phyloP scores from a whole-genome alignment of 2,113 vertebrate species.

The Pampusana beccarii region DNA sequence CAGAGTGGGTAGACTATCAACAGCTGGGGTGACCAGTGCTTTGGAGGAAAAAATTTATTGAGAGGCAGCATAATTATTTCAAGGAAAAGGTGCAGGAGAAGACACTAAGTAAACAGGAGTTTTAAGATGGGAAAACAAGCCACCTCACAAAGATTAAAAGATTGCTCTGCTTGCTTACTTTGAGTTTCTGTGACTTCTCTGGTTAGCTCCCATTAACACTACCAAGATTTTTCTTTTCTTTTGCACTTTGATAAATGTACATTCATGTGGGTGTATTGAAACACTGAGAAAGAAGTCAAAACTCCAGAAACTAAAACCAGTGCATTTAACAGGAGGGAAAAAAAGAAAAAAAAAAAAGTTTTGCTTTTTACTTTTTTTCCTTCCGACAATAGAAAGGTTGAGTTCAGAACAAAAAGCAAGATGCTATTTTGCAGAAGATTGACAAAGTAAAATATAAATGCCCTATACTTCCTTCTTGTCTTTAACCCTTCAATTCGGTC shows the following conservation, averaged over 20 bases:
- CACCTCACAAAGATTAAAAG: background rate
- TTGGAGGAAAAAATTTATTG: background rate
- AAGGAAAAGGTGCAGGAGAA: background rate
- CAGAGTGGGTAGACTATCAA: background rate
- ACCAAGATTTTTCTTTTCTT: background rate
- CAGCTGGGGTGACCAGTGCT: background rate
- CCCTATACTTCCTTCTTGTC: background rate
- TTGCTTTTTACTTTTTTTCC: background rate
- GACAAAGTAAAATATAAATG: background rate
- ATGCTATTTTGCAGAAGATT: background rate
- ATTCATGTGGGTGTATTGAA: background rate
- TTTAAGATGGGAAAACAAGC: background rate
- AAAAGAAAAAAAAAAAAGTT: no score
- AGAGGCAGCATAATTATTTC: background rate
- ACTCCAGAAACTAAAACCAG: background rate
- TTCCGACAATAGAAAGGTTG: background rate
- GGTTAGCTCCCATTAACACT: background rate
- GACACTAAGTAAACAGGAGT: background rate
- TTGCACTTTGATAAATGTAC: background rate
- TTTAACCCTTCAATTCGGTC: background rate
- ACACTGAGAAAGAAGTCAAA: background rate
- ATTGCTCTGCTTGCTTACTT: background rate
- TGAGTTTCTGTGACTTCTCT: background rate
- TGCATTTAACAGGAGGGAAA: background rate
- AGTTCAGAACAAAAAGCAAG: background rate